These are phyloP conservation scores for Caenorhabditis sp. DNA, from an alignment of 2,888 invertebrate genomes.

Conservation along the genomic window DNA sequence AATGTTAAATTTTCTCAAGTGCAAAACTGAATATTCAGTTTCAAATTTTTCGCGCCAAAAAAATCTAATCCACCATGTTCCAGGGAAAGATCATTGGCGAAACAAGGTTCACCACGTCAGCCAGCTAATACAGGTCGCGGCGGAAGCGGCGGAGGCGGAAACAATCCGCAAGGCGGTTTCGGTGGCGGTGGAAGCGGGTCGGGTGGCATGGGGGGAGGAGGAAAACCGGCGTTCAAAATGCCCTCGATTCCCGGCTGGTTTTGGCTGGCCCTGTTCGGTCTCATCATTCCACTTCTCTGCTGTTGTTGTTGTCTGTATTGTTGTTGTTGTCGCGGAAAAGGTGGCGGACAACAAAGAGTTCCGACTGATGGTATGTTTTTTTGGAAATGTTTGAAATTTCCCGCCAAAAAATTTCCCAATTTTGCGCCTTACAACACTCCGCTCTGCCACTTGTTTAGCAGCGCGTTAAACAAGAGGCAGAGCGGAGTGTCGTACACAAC, in stretches of 20 bases:
- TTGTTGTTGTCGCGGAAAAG: constrained; percentile 63
- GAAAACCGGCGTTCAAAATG: too few relatives aligned
- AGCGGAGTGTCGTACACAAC: too few relatives aligned
- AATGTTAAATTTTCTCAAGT: too few relatives aligned
- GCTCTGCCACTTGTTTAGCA: too few relatives aligned
- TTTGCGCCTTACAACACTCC: too few relatives aligned
- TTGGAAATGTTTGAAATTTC: background rate
- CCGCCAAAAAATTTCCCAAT: too few relatives aligned
- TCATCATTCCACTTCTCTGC: constrained; percentile 61
- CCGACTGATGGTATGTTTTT: constrained; percentile 30
- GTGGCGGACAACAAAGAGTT: constrained; percentile 45
- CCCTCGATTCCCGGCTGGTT: constrained; percentile 45
- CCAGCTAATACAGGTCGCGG: constrained; percentile 30
- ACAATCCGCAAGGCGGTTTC: constrained; percentile 15
- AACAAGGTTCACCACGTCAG: constrained; percentile 50
- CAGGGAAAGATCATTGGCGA: constrained; percentile 57
- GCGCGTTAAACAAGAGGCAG: too few relatives aligned
- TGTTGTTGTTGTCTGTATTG: constrained; percentile 66
- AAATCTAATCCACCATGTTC: too few relatives aligned
- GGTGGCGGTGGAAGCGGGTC: constrained; percentile 20
- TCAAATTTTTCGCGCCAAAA: too few relatives aligned
- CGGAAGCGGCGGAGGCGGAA: constrained; percentile 15
- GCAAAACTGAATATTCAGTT: too few relatives aligned
- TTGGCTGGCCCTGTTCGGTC: constrained; percentile 52
- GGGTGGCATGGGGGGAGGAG: constrained; percentile 14